A percentile compares a stretch with the other conserved stretches of the same genome.
Evolutionary conservation across 2,888 invertebrate species (phyloP).

Genomic region (Eilema sororculum): DNA sequence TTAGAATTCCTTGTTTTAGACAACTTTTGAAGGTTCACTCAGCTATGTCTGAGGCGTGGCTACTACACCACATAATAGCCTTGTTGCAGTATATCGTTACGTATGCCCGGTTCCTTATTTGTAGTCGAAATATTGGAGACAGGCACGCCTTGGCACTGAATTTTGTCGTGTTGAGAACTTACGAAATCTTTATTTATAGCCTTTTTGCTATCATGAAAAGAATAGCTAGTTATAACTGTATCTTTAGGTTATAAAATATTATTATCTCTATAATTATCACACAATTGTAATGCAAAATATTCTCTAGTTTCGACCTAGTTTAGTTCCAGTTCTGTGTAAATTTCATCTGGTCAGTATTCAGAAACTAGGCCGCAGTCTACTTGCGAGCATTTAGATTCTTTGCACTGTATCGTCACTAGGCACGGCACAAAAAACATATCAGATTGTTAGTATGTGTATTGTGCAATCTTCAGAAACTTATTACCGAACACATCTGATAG

Average conservation of each 20-base stretch:
- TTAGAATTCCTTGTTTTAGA: not conserved
- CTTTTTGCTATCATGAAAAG: constrained; percentile 3
- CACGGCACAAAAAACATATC: not conserved
- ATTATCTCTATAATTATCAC: constrained; percentile 25
- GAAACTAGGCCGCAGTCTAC: constrained; percentile 63
- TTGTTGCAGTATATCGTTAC: not conserved
- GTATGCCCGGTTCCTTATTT: constrained; percentile 9
- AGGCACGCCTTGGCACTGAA: constrained; percentile 39
- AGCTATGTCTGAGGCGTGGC: not conserved
- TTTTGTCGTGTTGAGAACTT: constrained; percentile 13
- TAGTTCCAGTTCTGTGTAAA: constrained; percentile 57
- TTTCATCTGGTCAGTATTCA: constrained; percentile 67
- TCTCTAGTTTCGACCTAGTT: constrained; percentile 56
- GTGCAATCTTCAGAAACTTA: not conserved
- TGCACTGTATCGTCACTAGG: constrained; percentile 15
- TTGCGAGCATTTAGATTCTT: constrained; percentile 42
- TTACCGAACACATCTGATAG: not conserved
- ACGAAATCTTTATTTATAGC: constrained; percentile 21
- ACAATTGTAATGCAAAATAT: constrained; percentile 48
- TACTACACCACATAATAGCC: not conserved
- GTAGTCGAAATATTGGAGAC: constrained; percentile 22
- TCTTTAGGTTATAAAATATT: not conserved
- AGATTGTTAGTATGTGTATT: not conserved
- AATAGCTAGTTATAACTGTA: not conserved
- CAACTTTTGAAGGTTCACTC: not conserved